phyloP scores from a whole-genome alignment of 2,797 vertebrate species.

The Sibirionetta formosa region DNA sequence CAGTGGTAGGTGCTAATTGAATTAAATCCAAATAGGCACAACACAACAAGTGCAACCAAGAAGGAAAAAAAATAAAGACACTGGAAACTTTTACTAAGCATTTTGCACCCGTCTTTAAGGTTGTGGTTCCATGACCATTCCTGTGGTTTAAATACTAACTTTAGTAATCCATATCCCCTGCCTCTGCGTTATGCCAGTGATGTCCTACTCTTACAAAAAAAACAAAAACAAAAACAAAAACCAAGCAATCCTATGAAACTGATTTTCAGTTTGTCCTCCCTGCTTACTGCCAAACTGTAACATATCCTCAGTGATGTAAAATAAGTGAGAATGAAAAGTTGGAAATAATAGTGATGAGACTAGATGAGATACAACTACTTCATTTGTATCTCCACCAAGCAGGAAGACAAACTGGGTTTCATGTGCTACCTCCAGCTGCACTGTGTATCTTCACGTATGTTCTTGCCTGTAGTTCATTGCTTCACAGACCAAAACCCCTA shows the following conservation, averaged over 20 bases:
- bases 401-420: not conserved
- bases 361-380: not conserved
- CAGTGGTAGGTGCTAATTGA: not conserved
- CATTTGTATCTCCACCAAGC: accelerated
- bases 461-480: not conserved
- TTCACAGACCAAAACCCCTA: not conserved
- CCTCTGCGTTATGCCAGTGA: not conserved
- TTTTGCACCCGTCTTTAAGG: not conserved
- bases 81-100: not conserved
- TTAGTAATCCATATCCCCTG: not conserved
- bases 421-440: not conserved
- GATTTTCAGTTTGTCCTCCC: not conserved
- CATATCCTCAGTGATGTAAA: not conserved
- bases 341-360: not conserved
- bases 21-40: not conserved
- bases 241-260: not conserved
- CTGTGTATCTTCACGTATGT: not conserved
- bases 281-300: not conserved
- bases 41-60: not conserved
- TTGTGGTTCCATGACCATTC: not conserved
- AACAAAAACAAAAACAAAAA: too few relatives aligned
- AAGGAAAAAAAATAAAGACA: not conserved
- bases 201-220: not conserved
- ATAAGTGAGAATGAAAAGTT: not conserved
- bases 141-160: not conserved